phyloP scores from a whole-genome alignment of 2,888 invertebrate species.

The Aphidius colemani region DNA sequence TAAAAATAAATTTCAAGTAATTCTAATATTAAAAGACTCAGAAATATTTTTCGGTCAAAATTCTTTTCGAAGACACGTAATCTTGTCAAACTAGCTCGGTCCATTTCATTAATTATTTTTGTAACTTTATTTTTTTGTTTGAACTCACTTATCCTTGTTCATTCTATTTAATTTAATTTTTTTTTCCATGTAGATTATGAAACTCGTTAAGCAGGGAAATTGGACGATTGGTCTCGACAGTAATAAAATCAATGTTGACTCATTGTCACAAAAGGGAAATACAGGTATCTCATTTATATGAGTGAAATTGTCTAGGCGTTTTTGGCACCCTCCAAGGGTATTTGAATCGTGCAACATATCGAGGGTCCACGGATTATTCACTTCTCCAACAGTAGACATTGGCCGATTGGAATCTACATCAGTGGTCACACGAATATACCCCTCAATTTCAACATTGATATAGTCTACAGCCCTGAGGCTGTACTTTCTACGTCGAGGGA shows the following conservation, averaged over 20 bases:
- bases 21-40: constrained; percentile 23
- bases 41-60: constrained; percentile 29
- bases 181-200: neutral
- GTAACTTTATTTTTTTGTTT: too few relatives aligned
- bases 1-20: too few relatives aligned
- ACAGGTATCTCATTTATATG: neutral
- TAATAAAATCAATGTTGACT: constrained; percentile 45
- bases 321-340: too few relatives aligned
- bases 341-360: neutral
- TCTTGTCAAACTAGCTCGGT: constrained; percentile 21
- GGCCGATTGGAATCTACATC: constrained; percentile 51
- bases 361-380: constrained; percentile 43
- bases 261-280: constrained; percentile 25
- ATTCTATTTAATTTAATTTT: neutral
- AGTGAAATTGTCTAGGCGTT: neutral
- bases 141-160: constrained; percentile 15
- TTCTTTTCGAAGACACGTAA: too few relatives aligned
- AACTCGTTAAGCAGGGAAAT: too few relatives aligned
- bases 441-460: constrained; percentile 24
- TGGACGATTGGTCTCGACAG: too few relatives aligned
- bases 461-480: constrained; percentile 10
- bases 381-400: constrained; percentile 44
- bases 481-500: constrained; percentile 3
- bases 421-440: constrained; percentile 41
- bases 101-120: constrained; percentile 15